Base-by-base conservation (phyloP, 2,113 vertebrate species). In the Callithrix jacchus region DNA sequence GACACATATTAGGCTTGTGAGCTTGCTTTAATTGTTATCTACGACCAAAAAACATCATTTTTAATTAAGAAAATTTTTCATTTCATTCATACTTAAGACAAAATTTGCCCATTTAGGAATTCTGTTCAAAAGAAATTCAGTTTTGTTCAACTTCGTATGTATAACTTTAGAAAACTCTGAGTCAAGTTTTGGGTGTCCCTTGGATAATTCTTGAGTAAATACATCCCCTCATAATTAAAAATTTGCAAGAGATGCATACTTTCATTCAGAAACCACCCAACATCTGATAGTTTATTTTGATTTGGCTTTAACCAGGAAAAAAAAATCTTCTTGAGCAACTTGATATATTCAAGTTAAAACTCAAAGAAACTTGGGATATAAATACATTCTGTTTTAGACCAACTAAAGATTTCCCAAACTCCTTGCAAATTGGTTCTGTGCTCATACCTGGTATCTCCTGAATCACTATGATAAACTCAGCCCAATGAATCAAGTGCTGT, bases 401-500 rank as follows among this genome's bases (percentile, higher is more conserved):
- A 81, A 89, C 54, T 80, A 91, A 91, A 86, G 17, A 93, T 85
- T 90, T 95, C 70, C 52, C 64, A 14, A 93, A 76, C 45, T 95
- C 70, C 40, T 89, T 58, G 56, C 61, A 96, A 83, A 83, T 40
- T 73, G 40, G 40, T 90, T 92, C 74, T 86, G 16, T 56, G 64
- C 37, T 94, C 37, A 68, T 5, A 56, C 23, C 45, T 83, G 35
- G 42, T 86, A 79, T 61, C 49, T 58, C 64, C 97, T 83, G 45
- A 95, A 95, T 89, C 91, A 87, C 94, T 68, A 35, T 68, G 80
- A 97, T 92, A 97, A 98, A 96, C 30, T 91, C 49, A 96, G 92
- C 61, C 70, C 4, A 91, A 66, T 96, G 73, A 98, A 98, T 97
- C 85, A 97, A 93, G 74, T 96, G 61, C 42, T 93, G 58, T 93